phyloP scores from a whole-genome alignment of 2,797 vertebrate species.

The Tapera naevia region DNA sequence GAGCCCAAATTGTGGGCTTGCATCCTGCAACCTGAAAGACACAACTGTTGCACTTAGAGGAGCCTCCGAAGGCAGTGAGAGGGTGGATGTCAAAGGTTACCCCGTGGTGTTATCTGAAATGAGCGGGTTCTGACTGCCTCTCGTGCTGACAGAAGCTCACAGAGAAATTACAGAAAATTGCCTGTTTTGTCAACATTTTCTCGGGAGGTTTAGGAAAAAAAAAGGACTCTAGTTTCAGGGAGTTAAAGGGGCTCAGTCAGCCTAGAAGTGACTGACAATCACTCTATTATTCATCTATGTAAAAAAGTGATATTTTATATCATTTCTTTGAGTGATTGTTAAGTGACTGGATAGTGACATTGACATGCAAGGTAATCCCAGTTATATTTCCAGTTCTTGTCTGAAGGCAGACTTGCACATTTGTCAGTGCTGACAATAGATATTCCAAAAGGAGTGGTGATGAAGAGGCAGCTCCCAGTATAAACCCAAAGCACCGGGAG shows the following conservation, averaged over 20 bases:
- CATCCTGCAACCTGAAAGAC: conserved; percentile 90
- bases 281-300: conserved; percentile 85
- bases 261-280: conserved; percentile 89
- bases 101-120: conserved; percentile 84
- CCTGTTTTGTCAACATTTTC: conserved; percentile 97
- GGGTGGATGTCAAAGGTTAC: conserved; percentile 89
- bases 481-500: neutral
- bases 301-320: conserved; percentile 91
- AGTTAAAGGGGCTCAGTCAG: conserved; percentile 83
- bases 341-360: conserved; percentile 83
- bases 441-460: neutral
- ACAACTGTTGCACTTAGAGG: conserved; percentile 88
- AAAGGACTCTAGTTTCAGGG: conserved; percentile 79
- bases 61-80: conserved; percentile 73
- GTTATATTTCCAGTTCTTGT: conserved; percentile 65
- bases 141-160: conserved; percentile 84
- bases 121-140: conserved; percentile 85
- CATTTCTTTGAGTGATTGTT: conserved; percentile 92
- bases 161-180: conserved; percentile 94
- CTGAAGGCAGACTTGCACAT: neutral
- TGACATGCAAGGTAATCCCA: conserved; percentile 66
- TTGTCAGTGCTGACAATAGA: neutral
- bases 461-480: neutral
- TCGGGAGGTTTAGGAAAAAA: conserved; percentile 87
- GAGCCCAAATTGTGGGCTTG: conserved; percentile 77